These are phyloP conservation scores for Cardiocondyla obscurior DNA, from an alignment of 1,140 invertebrate genomes.

Conservation along the genomic window DNA sequence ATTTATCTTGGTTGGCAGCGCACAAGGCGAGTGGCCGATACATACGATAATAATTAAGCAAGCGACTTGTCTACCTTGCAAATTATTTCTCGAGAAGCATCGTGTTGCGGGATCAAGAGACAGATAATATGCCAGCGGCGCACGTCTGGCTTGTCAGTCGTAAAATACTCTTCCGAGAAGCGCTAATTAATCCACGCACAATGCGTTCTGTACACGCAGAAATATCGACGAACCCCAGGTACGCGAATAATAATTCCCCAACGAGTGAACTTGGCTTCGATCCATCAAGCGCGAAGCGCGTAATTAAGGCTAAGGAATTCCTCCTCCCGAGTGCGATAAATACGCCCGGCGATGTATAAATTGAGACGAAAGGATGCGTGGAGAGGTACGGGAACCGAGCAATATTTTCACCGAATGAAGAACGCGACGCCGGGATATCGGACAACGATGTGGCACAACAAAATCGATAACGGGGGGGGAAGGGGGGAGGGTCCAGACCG, in stretches of 20 bases:
- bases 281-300: conserved; percentile 1
- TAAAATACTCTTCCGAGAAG: conserved; percentile 43
- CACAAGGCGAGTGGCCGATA: conserved; percentile 50
- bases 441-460: conserved; percentile 40
- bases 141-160: conserved; percentile 50
- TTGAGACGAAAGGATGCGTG: neutral
- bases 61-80: conserved; percentile 56
- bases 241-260: conserved; percentile 4
- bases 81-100: conserved; percentile 63
- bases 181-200: conserved; percentile 38
- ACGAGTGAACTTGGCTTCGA: conserved; percentile 13
- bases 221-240: conserved; percentile 4
- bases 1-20: conserved; percentile 53
- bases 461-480: conserved; percentile 46
- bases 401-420: conserved; percentile 39
- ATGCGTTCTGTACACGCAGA: neutral
- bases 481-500: too few species aligned
- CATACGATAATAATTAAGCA: conserved; percentile 67
- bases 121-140: conserved; percentile 70
- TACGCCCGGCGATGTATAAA: neutral
- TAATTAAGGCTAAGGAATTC: neutral
- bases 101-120: conserved; percentile 72
- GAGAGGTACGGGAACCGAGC: neutral
- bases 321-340: conserved; percentile 18
- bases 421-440: conserved; percentile 44